Percentiles rank a stretch among this genome's conserved stretches.
Conservation (phyloP, 2,888 invertebrate genomes). For the Leptothorax acervorum region DNA sequence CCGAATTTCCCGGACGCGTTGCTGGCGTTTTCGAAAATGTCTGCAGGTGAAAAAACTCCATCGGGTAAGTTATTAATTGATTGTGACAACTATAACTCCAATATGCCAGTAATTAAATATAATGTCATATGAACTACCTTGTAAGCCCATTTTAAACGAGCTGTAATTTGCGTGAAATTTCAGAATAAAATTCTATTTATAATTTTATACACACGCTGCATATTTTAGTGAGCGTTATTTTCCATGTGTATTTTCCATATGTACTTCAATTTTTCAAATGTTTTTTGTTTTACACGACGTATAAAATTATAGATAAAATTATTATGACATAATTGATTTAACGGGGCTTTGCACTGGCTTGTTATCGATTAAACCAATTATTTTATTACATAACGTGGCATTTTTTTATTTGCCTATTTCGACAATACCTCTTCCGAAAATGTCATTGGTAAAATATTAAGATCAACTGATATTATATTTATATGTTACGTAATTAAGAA, state of each 20-base stretch:
- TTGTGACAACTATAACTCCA: not conserved
- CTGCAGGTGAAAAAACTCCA: conserved; percentile 89
- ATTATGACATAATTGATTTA: not conserved
- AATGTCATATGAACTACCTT: not conserved
- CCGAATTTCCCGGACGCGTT: conserved; percentile 97
- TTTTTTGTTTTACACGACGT: not conserved
- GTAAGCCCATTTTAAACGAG: not conserved
- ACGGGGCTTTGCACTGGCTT: not conserved
- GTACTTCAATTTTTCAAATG: conserved; percentile 10
- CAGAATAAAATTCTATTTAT: not conserved
- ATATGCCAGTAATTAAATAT: not conserved
- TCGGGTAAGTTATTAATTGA: conserved; percentile 79
- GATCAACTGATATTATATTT: not conserved
- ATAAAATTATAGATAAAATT: not conserved
- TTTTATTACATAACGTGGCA: not conserved
- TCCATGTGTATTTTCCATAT: not conserved
- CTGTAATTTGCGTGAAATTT: not conserved
- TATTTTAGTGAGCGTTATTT: not conserved
- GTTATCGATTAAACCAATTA: not conserved
- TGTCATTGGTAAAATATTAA: not conserved
- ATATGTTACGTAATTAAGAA: not conserved
- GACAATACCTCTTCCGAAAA: not conserved
- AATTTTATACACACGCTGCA: not conserved
- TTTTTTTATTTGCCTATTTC: not conserved
- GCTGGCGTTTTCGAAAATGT: conserved; percentile 95